Base-by-base conservation (phyloP, 1,140 invertebrate species). In the Tribolium madens region DNA sequence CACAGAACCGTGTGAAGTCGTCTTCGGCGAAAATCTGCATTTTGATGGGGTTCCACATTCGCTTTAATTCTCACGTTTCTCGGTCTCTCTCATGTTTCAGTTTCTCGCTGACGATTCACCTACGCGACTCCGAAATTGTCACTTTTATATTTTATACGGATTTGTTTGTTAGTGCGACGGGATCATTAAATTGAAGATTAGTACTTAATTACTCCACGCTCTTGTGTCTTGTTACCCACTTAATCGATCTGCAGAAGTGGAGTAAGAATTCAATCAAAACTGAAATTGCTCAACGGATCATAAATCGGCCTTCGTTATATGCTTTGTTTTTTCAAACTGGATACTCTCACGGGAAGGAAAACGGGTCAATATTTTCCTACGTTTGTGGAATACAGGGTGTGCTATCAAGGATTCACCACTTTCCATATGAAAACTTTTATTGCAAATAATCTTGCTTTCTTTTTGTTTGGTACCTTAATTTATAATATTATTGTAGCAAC, bases 1-100 rank as follows among this genome's bases (percentile, higher is more conserved):
- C 26, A n/a, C 57, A 64, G 57, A 64, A 64, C 57, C 57, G 57
- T 64, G 57, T 64, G 57, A 64, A 64, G 57, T 10, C 57, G 21
- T 33, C 57, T 57, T 57, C 52, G 52, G 57, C 57, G 57, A 64
- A 64, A 64, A 64, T 64, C 57, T 64, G 21, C 57, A 64, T 64
- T 64, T 64, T 33, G 57, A 64, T 64, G 57, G 57, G 57, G 57
- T 64, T 64, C 57, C 57, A 14, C 57, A 10, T 64, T 14, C 26
- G 57, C 26, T 26, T 64, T 64, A 31, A 33, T 64, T 64, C 57
- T 64, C 57, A 64, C 57, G 57, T 64, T 64, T 18, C 21, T 33
- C 57, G 57, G 26, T 26, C 57, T 64, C 57, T 57, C 52, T 21
- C n/a, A 18, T 26, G 21, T 21, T 18, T 9, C 17, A n/a, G 52